Evolutionary conservation across 2,888 invertebrate species (phyloP).

Genomic region (Himalopsyche japonica): DNA sequence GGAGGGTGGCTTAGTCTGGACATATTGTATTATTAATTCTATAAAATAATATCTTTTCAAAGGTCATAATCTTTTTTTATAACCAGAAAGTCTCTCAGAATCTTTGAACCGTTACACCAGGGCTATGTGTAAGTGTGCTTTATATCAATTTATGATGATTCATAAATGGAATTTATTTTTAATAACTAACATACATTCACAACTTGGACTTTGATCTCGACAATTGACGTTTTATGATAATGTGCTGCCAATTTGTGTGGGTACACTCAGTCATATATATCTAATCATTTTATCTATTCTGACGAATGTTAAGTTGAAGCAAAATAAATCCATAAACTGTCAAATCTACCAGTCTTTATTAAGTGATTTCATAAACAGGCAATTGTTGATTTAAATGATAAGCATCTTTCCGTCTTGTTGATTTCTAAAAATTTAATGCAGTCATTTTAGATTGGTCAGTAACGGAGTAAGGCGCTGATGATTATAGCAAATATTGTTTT

Average conservation of each 20-base stretch:
- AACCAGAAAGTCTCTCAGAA: no score
- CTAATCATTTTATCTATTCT: background rate
- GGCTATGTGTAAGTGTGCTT: background rate
- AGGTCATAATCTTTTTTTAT: no score
- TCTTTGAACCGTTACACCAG: no score
- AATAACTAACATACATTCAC: no score
- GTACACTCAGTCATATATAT: constrained; percentile 1
- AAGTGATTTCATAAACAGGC: background rate
- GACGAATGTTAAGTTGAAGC: background rate
- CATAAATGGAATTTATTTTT: no score
- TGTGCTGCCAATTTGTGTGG: background rate
- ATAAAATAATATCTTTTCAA: no score
- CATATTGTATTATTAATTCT: no score
- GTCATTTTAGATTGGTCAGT: background rate
- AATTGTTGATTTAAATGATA: background rate
- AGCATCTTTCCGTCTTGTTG: background rate
- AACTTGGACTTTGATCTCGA: background rate
- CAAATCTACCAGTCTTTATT: background rate
- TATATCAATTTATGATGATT: background rate
- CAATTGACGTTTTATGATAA: background rate
- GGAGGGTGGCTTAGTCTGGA: no score
- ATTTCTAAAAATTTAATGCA: background rate
- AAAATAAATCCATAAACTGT: background rate
- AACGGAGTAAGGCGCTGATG: background rate
- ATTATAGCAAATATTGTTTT: background rate